phyloP scores from a whole-genome alignment of 2,888 invertebrate genomes.

The Spodoptera picta region DNA sequence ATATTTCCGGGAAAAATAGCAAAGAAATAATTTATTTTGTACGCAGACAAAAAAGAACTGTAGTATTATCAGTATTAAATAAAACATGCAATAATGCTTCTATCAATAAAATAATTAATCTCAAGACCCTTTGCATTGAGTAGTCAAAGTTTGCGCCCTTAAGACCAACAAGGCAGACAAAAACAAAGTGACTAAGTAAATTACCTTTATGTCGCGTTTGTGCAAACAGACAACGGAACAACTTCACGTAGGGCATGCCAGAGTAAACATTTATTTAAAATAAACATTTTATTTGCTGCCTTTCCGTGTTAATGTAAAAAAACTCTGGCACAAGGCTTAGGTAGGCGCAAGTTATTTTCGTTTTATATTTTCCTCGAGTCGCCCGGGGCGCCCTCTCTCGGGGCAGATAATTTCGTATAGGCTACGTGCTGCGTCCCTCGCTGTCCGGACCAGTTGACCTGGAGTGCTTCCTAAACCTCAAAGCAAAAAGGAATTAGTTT shows the following conservation, averaged over 20 bases:
- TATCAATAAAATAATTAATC: too few relatives aligned
- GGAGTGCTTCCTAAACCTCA: slow-evolving; percentile 67
- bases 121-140: too few relatives aligned
- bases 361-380: slow-evolving; percentile 81
- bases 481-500: slow-evolving; percentile 62
- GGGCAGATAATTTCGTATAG: slow-evolving; percentile 81
- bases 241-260: slow-evolving; percentile 61
- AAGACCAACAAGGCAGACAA: too few relatives aligned
- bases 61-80: too few relatives aligned
- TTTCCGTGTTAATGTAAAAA: slow-evolving; percentile 74
- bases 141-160: too few relatives aligned
- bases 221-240: slow-evolving; percentile 56
- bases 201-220: slow-evolving; percentile 56
- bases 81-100: too few relatives aligned
- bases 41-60: too few relatives aligned
- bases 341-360: slow-evolving; percentile 81
- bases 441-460: slow-evolving; percentile 73
- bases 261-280: slow-evolving; percentile 70
- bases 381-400: slow-evolving; percentile 74
- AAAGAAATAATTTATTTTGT: too few relatives aligned
- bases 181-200: slow-evolving; percentile 53
- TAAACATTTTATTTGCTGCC: slow-evolving; percentile 74
- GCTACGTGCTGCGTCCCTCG: slow-evolving; percentile 78
- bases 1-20: too few relatives aligned
- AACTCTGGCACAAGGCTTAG: slow-evolving; percentile 72